Conservation (phyloP, 2,113 vertebrate genomes). For the Macrotis lagotis region DNA sequence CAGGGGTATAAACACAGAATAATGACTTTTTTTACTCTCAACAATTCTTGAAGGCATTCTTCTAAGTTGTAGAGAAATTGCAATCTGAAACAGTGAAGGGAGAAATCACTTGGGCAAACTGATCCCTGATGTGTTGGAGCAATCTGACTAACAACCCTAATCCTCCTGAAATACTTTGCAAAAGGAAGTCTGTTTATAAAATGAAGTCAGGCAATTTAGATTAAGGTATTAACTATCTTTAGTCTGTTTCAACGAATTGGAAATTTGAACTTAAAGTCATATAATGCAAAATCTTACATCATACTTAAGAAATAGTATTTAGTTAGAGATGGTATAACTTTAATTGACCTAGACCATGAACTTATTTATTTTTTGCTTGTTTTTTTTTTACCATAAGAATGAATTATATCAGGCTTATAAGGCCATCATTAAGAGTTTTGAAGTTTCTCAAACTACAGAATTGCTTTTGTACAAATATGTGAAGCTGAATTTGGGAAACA, state of each 20-base stretch:
- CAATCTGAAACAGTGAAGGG: too few relatives aligned
- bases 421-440: not conserved
- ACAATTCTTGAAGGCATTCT: too few relatives aligned
- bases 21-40: too few relatives aligned
- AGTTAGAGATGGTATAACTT: not conserved
- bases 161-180: too few relatives aligned
- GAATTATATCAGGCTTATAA: not conserved
- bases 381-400: slow-evolving; percentile 44
- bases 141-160: too few relatives aligned
- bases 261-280: not conserved
- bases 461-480: slow-evolving; percentile 48
- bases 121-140: too few relatives aligned
- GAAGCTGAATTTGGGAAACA: slow-evolving; percentile 42
- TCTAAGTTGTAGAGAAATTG: too few relatives aligned
- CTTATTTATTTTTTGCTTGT: slow-evolving; percentile 21
- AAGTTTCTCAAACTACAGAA: not conserved
- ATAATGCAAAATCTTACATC: not conserved
- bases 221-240: too few relatives aligned
- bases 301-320: not conserved
- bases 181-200: too few relatives aligned
- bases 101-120: too few relatives aligned
- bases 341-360: not conserved
- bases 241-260: not conserved
- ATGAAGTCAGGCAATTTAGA: too few relatives aligned
- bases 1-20: too few relatives aligned